phyloP scores from a whole-genome alignment of 1,140 invertebrate genomes.

The Chrysoperla carnea region DNA sequence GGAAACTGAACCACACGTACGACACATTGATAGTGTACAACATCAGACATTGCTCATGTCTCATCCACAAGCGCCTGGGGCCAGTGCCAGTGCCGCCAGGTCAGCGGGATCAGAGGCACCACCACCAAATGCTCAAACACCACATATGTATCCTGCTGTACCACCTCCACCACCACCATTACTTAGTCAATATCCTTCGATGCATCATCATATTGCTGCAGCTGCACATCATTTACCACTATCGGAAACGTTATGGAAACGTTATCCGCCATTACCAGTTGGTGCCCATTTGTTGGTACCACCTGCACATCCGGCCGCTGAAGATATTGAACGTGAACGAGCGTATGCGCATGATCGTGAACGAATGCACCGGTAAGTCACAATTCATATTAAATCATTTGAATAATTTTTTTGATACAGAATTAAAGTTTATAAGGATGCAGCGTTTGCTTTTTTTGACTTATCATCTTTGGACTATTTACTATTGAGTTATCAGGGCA shows the following conservation, averaged over 20 bases:
- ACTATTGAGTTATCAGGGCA: too few species aligned
- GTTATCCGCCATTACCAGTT: conserved; percentile 21
- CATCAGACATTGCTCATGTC: conserved; percentile 32
- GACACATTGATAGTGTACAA: conserved; percentile 32
- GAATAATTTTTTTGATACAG: too few species aligned
- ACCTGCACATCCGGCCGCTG: conserved; percentile 23
- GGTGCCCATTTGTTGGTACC: conserved; percentile 24
- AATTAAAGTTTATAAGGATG: too few species aligned
- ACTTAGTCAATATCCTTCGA: conserved; percentile 16
- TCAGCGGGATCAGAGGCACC: conserved; percentile 11
- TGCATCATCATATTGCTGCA: conserved; percentile 13
- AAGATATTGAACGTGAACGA: conserved; percentile 42
- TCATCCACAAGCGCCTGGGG: conserved; percentile 21
- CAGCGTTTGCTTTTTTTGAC: too few species aligned
- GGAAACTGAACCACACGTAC: conserved; percentile 25
- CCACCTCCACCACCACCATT: conserved; percentile 13
- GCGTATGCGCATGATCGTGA: conserved; percentile 17
- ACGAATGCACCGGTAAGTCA: conserved; percentile 11
- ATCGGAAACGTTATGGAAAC: conserved; percentile 20
- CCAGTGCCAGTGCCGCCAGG: conserved; percentile 10
- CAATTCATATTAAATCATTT: too few species aligned
- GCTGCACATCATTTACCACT: conserved; percentile 21
- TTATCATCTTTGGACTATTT: too few species aligned
- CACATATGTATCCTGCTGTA: conserved; percentile 10
- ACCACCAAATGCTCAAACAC: conserved; percentile 8